Percentiles rank a stretch among this genome's conserved stretches.
Evolutionary conservation across 2,113 vertebrate species (phyloP).

Genomic region (Pangasianodon hypophthalmus): DNA sequence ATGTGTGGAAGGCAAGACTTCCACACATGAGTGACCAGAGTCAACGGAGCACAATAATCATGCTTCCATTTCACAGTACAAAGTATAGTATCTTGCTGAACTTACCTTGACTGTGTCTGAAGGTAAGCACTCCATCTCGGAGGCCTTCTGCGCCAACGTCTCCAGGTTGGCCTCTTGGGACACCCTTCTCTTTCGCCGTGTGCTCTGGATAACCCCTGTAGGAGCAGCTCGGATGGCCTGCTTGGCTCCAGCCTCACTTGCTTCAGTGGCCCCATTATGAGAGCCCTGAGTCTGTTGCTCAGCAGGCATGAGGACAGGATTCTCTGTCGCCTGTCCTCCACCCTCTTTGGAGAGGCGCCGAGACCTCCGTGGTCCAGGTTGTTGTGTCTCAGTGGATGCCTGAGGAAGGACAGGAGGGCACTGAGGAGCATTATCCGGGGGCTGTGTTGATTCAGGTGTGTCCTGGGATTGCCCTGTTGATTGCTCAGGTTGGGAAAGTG

Average conservation of each 20-base stretch:
- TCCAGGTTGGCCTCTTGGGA: slow-evolving; percentile 95
- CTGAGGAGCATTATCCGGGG: slow-evolving; percentile 75
- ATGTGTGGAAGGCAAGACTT: neutral
- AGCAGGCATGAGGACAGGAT: slow-evolving; percentile 63
- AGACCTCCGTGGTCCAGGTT: slow-evolving; percentile 84
- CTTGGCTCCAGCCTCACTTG: neutral
- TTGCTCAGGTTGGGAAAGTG: slow-evolving; percentile 57
- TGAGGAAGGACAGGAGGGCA: slow-evolving; percentile 49
- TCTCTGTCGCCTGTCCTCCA: slow-evolving; percentile 72
- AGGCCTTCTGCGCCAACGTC: slow-evolving; percentile 93
- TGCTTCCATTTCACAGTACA: neutral
- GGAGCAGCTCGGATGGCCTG: slow-evolving; percentile 76
- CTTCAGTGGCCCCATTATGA: slow-evolving; percentile 68
- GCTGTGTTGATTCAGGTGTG: slow-evolving; percentile 72
- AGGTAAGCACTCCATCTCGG: slow-evolving; percentile 88
- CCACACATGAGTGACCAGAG: neutral
- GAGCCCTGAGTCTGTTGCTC: slow-evolving; percentile 59
- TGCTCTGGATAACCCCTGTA: slow-evolving; percentile 91
- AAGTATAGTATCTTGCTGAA: neutral
- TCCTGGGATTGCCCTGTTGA: slow-evolving; percentile 81
- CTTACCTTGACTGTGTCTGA: slow-evolving; percentile 69
- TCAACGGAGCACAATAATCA: neutral
- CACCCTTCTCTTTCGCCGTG: slow-evolving; percentile 81
- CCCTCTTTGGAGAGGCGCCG: slow-evolving; percentile 93
- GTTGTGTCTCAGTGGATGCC: slow-evolving; percentile 59